A percentile compares a stretch with the other conserved stretches of the same genome.
Evolutionary conservation across 2,113 vertebrate genomes (phyloP).

Genomic region (Festucalex cinctus): DNA sequence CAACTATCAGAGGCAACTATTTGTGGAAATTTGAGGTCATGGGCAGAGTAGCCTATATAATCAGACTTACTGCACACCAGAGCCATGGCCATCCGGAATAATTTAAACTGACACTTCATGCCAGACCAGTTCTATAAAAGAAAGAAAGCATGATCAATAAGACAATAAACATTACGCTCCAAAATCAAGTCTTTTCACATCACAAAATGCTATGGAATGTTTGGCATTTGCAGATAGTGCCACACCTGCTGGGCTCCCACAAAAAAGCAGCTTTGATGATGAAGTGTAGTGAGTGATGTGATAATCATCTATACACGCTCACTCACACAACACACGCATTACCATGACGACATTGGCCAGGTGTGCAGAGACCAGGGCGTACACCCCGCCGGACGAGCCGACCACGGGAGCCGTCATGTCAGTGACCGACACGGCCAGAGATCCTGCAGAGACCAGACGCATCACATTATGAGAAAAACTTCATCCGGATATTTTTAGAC

Average conservation of each 20-base stretch:
- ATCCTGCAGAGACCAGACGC: slow-evolving; percentile 73
- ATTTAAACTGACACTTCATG: slow-evolving; percentile 98
- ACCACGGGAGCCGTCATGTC: slow-evolving; percentile 95
- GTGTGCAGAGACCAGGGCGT: slow-evolving; percentile 93
- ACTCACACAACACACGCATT: slow-evolving; percentile 30
- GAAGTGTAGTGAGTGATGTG: slow-evolving; percentile 34
- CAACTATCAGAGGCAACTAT: too few species aligned
- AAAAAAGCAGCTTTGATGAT: slow-evolving; percentile 28
- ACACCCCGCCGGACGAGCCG: slow-evolving; percentile 94
- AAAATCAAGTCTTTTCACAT: slow-evolving; percentile 29
- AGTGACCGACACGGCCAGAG: slow-evolving; percentile 88
- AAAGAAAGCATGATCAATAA: slow-evolving; percentile 13
- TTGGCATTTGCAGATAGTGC: slow-evolving; percentile 48
- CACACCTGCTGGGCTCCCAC: slow-evolving; percentile 36
- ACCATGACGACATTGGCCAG: slow-evolving; percentile 98
- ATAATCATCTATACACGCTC: slow-evolving; percentile 13
- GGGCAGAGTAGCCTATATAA: not conserved
- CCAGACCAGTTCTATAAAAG: slow-evolving; percentile 91
- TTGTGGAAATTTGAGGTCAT: not conserved
- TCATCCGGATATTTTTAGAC: not conserved
- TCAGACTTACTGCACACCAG: slow-evolving; percentile 94
- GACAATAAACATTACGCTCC: slow-evolving; percentile 8
- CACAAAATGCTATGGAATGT: slow-evolving; percentile 36
- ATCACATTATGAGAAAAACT: slow-evolving; percentile 11
- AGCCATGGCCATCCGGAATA: slow-evolving; percentile 94